phyloP scores from a whole-genome alignment of 2,113 vertebrate genomes.

The Sinocyclocheilus maitianheensis region DNA sequence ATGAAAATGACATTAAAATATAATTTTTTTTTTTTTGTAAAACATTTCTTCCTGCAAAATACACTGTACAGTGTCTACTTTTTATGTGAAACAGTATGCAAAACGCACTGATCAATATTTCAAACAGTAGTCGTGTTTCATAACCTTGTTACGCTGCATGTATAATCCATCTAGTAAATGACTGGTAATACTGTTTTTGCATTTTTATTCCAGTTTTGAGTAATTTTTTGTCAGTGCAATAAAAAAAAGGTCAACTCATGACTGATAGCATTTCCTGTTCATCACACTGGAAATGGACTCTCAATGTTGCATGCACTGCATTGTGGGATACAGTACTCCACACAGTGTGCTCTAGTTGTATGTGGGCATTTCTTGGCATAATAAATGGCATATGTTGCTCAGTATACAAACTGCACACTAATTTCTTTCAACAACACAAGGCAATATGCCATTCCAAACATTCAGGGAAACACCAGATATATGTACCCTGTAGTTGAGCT shows the following conservation, averaged over 20 bases:
- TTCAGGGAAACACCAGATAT: background rate
- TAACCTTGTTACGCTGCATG: background rate
- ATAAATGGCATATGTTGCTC: background rate
- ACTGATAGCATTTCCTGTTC: too few relatives aligned
- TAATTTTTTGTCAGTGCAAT: background rate
- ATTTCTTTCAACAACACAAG: background rate
- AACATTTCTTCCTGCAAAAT: background rate
- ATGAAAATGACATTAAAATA: too few relatives aligned
- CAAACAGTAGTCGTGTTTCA: background rate
- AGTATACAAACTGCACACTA: background rate
- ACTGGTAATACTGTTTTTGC: background rate
- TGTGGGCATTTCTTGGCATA: too few relatives aligned
- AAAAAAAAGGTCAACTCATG: too few relatives aligned
- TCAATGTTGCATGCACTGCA: too few relatives aligned
- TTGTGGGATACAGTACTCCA: too few relatives aligned
- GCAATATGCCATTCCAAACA: background rate
- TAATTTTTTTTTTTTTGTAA: too few relatives aligned
- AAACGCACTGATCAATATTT: background rate
- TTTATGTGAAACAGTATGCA: background rate
- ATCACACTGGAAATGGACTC: too few relatives aligned
- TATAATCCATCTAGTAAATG: background rate
- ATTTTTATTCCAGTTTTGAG: background rate
- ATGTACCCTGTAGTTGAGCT: slow-evolving; percentile 72
- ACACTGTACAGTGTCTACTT: background rate
- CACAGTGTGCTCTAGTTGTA: too few relatives aligned